These are phyloP conservation scores for Octopus bimaculoides DNA, from an alignment of 1,140 invertebrate genomes.

Conservation along the genomic window DNA sequence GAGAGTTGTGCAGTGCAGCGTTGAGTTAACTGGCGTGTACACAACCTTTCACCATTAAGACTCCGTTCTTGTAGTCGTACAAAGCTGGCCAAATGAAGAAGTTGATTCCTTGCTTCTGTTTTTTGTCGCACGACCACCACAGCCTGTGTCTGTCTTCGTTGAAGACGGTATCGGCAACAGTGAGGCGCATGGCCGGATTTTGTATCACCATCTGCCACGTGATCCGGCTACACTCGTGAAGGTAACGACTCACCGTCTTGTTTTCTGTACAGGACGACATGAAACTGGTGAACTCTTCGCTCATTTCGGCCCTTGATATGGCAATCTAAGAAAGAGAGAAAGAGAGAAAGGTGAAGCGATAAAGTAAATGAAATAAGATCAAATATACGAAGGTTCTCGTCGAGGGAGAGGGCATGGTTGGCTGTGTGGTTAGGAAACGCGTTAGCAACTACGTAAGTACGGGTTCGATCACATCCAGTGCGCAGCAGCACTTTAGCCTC, in stretches of 20 bases:
- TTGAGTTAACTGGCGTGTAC: constrained; percentile 42
- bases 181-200: constrained; percentile 41
- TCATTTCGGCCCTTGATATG: background rate
- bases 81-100: constrained; percentile 48
- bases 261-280: constrained; percentile 19
- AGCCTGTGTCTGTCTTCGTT: constrained; percentile 45
- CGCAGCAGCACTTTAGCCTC: too few species aligned
- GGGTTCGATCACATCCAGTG: too few species aligned
- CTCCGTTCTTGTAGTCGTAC: constrained; percentile 46
- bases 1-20: too few species aligned
- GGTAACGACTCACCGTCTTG: constrained; percentile 29
- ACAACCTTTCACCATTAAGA: constrained; percentile 47
- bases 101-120: constrained; percentile 33
- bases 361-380: too few species aligned
- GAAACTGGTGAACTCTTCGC: background rate
- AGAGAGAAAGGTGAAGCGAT: too few species aligned
- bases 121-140: constrained; percentile 51
- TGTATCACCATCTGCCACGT: constrained; percentile 53
- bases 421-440: too few species aligned
- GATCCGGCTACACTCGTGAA: constrained; percentile 32
- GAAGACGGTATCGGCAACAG: constrained; percentile 32
- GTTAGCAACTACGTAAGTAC: too few species aligned
- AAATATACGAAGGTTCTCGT: too few species aligned
- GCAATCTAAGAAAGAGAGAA: background rate
- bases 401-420: too few species aligned